Conservation (phyloP, 2,888 invertebrate species). For the Conops quadrifasciatus region DNA sequence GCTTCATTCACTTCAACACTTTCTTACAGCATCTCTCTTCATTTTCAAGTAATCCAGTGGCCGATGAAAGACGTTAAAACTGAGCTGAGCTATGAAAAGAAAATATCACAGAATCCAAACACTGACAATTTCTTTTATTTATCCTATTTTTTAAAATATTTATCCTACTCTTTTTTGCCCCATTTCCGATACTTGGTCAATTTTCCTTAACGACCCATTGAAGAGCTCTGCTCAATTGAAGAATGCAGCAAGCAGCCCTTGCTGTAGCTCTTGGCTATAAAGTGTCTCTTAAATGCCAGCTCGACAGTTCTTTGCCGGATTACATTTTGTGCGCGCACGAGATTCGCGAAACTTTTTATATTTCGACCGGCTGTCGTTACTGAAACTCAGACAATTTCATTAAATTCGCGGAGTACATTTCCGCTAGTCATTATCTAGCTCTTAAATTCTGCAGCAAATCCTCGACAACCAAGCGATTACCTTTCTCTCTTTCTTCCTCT, state of each 20-base stretch:
- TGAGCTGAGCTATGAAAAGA: background rate
- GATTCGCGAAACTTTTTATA: background rate
- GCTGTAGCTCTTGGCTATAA: too few relatives aligned
- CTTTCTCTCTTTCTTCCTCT: slow-evolving; percentile 9
- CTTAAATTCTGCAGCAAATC: slow-evolving; percentile 29
- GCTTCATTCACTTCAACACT: too few relatives aligned
- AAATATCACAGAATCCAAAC: background rate
- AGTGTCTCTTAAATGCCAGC: too few relatives aligned
- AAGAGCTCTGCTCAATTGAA: background rate
- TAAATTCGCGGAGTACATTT: slow-evolving; percentile 27
- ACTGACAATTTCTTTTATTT: background rate
- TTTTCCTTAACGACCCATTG: background rate
- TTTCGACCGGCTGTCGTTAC: background rate
- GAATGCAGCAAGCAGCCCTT: background rate
- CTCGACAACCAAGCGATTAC: slow-evolving; percentile 25
- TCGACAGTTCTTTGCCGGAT: too few relatives aligned
- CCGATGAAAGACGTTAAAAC: background rate
- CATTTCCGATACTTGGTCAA: background rate
- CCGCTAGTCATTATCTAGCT: slow-evolving; percentile 20
- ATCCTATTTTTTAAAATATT: background rate
- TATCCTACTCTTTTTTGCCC: background rate
- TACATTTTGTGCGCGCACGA: too few relatives aligned
- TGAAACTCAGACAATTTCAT: slow-evolving; percentile 24
- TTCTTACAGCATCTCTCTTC: too few relatives aligned
- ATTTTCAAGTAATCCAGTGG: too few relatives aligned